These are phyloP conservation scores for Syrmaticus mikado DNA, from an alignment of 2,113 vertebrate genomes.

Conservation along the genomic window DNA sequence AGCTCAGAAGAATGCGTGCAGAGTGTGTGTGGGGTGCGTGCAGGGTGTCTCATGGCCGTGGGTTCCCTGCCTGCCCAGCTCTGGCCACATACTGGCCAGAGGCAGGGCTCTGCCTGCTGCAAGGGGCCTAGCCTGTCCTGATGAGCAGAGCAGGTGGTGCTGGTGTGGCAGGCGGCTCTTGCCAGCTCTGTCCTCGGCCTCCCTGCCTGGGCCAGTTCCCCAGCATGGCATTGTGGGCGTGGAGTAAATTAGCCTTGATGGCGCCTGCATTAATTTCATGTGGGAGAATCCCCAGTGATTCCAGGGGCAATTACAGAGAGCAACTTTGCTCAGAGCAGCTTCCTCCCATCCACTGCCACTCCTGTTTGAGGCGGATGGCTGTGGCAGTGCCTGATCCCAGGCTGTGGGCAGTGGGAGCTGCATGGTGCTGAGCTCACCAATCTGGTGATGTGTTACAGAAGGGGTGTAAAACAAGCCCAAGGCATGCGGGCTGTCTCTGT, in stretches of 20 bases:
- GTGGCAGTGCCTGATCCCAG: neutral
- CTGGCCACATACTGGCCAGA: rapidly evolving
- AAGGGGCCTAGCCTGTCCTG: neutral
- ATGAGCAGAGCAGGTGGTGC: rapidly evolving
- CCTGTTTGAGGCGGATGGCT: neutral
- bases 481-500: neutral
- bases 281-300: conserved; percentile 59
- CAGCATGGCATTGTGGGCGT: neutral
- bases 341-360: neutral
- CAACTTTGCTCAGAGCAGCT: neutral
- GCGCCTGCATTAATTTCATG: conserved; percentile 55
- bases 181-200: neutral
- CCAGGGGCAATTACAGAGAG: conserved; percentile 31
- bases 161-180: neutral
- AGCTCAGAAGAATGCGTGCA: neutral
- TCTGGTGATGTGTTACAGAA: neutral
- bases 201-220: neutral
- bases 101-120: rapidly evolving
- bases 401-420: neutral
- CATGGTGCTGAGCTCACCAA: rapidly evolving
- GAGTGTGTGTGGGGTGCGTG: too few relatives aligned
- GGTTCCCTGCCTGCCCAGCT: rapidly evolving
- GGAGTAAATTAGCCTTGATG: conserved; percentile 40
- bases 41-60: neutral
- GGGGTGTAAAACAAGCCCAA: neutral